A percentile compares a stretch with the other conserved stretches of the same genome.
phyloP scores from a whole-genome alignment of 2,113 vertebrate species.

The Rhizomys pruinosus region DNA sequence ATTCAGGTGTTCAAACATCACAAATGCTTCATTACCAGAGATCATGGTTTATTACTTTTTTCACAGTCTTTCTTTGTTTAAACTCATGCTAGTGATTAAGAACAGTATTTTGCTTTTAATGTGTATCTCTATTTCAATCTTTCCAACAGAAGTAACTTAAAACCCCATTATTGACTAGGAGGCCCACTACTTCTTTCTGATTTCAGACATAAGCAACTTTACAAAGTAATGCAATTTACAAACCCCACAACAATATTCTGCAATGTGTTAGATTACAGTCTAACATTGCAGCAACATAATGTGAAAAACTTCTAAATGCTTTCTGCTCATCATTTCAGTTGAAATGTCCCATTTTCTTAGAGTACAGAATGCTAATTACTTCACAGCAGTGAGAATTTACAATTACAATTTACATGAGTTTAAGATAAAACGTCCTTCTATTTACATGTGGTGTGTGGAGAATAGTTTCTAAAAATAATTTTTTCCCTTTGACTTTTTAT shows the following conservation, averaged over 20 bases:
- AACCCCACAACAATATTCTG: not conserved
- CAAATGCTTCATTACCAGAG: not conserved
- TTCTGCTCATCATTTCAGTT: slow-evolving; percentile 2
- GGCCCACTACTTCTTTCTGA: not conserved
- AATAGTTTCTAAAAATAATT: slow-evolving; percentile 7
- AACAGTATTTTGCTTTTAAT: slow-evolving; percentile 27
- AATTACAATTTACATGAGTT: slow-evolving; percentile 31
- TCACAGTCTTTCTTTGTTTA: slow-evolving; percentile 41
- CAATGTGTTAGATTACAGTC: not conserved
- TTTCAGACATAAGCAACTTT: slow-evolving; percentile 37
- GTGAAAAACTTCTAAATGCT: slow-evolving; percentile 22
- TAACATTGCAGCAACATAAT: slow-evolving; percentile 12
- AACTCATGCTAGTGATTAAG: slow-evolving; percentile 43
- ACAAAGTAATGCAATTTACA: slow-evolving; percentile 15
- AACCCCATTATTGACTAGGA: not conserved
- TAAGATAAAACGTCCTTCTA: not conserved
- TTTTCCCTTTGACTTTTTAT: slow-evolving; percentile 8
- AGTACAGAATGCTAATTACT: slow-evolving; percentile 5
- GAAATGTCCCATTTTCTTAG: slow-evolving; percentile 19
- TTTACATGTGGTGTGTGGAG: not conserved
- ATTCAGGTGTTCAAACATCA: slow-evolving; percentile 19
- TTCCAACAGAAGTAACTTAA: slow-evolving; percentile 6
- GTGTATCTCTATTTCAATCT: slow-evolving; percentile 33
- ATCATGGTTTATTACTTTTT: slow-evolving; percentile 15
- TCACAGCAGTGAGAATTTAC: not conserved